phyloP scores from a whole-genome alignment of 2,113 vertebrate species.

The Nycticebus coucang region DNA sequence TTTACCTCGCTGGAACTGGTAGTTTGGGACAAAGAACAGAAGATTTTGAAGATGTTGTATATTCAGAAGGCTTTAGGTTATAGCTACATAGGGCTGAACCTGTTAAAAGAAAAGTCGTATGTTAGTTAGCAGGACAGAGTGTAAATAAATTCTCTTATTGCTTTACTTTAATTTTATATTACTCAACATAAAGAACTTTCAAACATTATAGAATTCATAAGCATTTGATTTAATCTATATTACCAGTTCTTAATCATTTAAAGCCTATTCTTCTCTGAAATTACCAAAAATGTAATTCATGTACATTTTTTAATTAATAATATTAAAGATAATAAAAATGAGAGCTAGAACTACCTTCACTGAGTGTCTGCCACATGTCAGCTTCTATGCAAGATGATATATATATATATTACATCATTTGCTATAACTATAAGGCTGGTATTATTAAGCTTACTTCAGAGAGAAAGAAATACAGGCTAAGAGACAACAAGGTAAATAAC shows the following conservation, averaged over 20 bases:
- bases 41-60: slow-evolving; percentile 88
- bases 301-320: slow-evolving; percentile 45
- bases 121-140: not conserved
- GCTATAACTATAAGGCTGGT: not conserved
- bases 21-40: slow-evolving; percentile 94
- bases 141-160: not conserved
- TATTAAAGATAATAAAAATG: not conserved
- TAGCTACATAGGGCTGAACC: slow-evolving; percentile 95
- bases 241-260: slow-evolving; percentile 28
- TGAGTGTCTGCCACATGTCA: not conserved
- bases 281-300: slow-evolving; percentile 5
- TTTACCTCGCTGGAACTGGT: slow-evolving; percentile 96
- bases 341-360: not conserved
- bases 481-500: not conserved
- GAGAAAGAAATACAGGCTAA: not conserved
- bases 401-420: not conserved
- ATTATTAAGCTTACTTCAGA: not conserved
- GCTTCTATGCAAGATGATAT: not conserved
- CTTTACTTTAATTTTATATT: not conserved
- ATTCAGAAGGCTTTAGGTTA: slow-evolving; percentile 90
- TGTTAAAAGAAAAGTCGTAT: slow-evolving; percentile 79
- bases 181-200: not conserved
- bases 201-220: slow-evolving; percentile 12
- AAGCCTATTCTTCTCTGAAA: not conserved
- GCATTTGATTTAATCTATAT: not conserved